Base-by-base conservation (phyloP, 1,140 invertebrate genomes). In the Kradibia gibbosae region DNA sequence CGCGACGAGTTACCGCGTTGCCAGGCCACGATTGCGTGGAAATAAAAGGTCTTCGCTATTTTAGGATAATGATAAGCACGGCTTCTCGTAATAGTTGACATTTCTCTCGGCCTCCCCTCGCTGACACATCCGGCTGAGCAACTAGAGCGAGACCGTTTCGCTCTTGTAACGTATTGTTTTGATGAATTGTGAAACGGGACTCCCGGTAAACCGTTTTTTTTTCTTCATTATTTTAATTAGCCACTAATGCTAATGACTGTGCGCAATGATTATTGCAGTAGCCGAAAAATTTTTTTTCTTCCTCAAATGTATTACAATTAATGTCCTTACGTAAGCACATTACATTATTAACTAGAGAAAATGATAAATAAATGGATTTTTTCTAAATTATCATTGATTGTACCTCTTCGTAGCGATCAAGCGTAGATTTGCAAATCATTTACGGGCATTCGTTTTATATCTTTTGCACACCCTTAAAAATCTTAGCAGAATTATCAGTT, bases 321-420 rank as follows among this genome's bases (percentile, higher is more conserved):
- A n/a, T n/a, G n/a, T n/a, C n/a, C n/a, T n/a, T n/a, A n/a, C n/a
- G n/a, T n/a, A n/a, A n/a, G n/a, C n/a, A 11, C 17, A 28, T 60
- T 28, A 60, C 5, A 28, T 60, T 67, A 71, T 28, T 48, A 8
- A 45, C 22, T 17, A 53, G 70, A 53, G 22, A 13, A 72, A 72
- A 80, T 80, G 72, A 7, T 70, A 80, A 75, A 74, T 74, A 80
- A 80, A 80, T 80, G 79, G 71, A 80, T 80, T 80, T 65, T 13
- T 22, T n/a, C 25, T n/a, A 3, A 11, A 25, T 36, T 36, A 22
- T 65, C 31, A 36, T 20, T 31, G 11, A 60, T 28, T 3, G 50
- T 53, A 4, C 20, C 22, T 53, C 22, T 53, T 53, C 10, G n/a
- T n/a, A n/a, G n/a, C n/a, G n/a, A n/a, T n/a, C n/a, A n/a, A n/a